phyloP scores from a whole-genome alignment of 2,888 invertebrate species.

The Pollenia griseotomentosa region DNA sequence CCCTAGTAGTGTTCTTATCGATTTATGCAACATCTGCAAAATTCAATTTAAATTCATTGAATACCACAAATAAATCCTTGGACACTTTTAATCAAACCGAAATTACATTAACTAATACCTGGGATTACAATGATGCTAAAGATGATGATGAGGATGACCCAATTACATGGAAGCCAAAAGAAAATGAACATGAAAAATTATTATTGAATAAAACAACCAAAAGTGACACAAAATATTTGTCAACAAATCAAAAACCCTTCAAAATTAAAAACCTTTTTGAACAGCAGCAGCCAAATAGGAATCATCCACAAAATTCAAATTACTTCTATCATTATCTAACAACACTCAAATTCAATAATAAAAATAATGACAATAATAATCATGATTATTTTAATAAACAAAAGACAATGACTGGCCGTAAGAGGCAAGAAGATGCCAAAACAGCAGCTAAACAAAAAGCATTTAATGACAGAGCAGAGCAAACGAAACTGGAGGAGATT shows the following conservation, averaged over 20 bases:
- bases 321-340: conserved; percentile 29
- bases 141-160: conserved; percentile 49
- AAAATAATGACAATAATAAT: conserved; percentile 44
- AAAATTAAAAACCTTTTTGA: conserved; percentile 2
- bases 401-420: conserved; percentile 33
- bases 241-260: conserved; percentile 32
- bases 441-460: conserved; percentile 20
- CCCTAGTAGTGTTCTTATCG: conserved; percentile 8
- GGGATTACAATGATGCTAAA: conserved; percentile 23
- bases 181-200: conserved; percentile 36
- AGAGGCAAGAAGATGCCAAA: conserved; percentile 15
- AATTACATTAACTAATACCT: conserved; percentile 59
- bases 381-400: conserved; percentile 61
- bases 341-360: conserved; percentile 56
- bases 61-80: conserved; percentile 53
- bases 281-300: conserved; percentile 15
- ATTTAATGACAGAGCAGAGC: not conserved
- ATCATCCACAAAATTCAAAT: conserved; percentile 39
- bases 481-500: not conserved
- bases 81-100: conserved; percentile 56
- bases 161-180: conserved; percentile 33
- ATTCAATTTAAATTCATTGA: conserved; percentile 52
- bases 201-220: conserved; percentile 31
- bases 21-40: conserved; percentile 46
- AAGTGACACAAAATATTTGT: conserved; percentile 3